Evolutionary conservation across 2,113 vertebrate species (phyloP).

Genomic region (Boulengeromyrus knoepffleri): DNA sequence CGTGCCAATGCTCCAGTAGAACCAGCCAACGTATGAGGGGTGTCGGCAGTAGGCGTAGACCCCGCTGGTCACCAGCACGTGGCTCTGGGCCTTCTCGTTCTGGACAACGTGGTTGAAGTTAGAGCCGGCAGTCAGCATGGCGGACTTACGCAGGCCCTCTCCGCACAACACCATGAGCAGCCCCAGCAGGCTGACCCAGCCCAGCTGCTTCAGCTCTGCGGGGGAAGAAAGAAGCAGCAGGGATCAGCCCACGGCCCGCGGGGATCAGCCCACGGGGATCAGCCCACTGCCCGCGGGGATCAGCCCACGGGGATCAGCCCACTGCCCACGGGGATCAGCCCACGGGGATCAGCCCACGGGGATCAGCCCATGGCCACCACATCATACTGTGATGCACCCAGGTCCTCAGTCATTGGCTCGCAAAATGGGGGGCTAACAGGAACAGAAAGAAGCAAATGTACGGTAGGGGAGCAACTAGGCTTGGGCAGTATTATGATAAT

Average conservation of each 20-base stretch:
- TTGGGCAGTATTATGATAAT: neutral
- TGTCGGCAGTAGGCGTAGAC: constrained; percentile 90
- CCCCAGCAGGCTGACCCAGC: constrained; percentile 79
- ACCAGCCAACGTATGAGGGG: constrained; percentile 96
- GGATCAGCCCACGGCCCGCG: neutral
- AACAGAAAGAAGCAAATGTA: neutral
- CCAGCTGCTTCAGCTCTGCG: constrained; percentile 84
- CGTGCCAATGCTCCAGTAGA: constrained; percentile 97
- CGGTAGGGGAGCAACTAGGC: neutral
- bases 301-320: too few relatives aligned
- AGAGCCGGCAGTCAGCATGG: constrained; percentile 94
- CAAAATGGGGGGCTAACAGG: neutral
- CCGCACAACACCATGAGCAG: constrained; percentile 88
- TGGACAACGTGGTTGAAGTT: constrained; percentile 99
- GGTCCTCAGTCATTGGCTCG: neutral
- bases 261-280: neutral
- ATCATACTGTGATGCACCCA: neutral
- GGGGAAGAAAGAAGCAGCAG: neutral
- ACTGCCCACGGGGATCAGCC: neutral
- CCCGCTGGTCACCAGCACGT: constrained; percentile 84
- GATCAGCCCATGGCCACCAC: neutral
- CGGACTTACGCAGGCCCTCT: constrained; percentile 82
- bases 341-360: too few relatives aligned
- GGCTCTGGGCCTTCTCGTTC: constrained; percentile 89
- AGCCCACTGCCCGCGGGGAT: neutral